Evolutionary conservation across 2,888 invertebrate species (phyloP).

Genomic region (Boloria euphrosyne): DNA sequence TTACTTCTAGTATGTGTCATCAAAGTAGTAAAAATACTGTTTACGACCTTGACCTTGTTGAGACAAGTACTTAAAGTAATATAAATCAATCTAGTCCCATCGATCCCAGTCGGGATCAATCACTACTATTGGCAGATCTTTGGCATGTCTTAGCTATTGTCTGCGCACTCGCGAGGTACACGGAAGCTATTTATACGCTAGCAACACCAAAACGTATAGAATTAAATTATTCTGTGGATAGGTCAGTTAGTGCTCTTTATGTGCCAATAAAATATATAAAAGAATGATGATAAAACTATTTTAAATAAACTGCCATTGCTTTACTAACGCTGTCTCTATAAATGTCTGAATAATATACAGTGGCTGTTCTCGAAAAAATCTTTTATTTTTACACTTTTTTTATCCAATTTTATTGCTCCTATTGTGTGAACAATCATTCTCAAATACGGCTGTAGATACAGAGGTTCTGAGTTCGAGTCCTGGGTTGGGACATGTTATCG

Average conservation of each 20-base stretch:
- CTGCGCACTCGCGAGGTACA: constrained; percentile 18
- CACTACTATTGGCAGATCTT: background rate
- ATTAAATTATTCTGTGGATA: constrained; percentile 33
- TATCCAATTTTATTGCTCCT: too few species aligned
- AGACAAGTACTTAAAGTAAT: too few species aligned
- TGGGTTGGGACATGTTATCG: too few species aligned
- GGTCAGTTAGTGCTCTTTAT: constrained; percentile 38
- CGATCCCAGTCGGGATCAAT: background rate
- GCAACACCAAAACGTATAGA: constrained; percentile 31
- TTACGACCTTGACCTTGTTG: too few species aligned
- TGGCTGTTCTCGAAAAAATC: too few species aligned
- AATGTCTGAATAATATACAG: background rate
- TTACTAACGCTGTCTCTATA: background rate
- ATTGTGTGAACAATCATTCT: too few species aligned
- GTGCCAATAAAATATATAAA: constrained; percentile 32
- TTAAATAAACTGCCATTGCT: constrained; percentile 1
- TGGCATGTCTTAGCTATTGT: constrained; percentile 5
- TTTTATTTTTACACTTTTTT: too few species aligned
- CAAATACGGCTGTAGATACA: too few species aligned
- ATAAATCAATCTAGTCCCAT: background rate
- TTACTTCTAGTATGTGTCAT: too few species aligned
- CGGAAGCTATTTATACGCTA: constrained; percentile 34
- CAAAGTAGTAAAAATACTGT: too few species aligned
- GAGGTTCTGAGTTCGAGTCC: too few species aligned
- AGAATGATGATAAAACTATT: constrained; percentile 6